phyloP scores from a whole-genome alignment of 2,888 invertebrate genomes.

The Leptopilina myrica region DNA sequence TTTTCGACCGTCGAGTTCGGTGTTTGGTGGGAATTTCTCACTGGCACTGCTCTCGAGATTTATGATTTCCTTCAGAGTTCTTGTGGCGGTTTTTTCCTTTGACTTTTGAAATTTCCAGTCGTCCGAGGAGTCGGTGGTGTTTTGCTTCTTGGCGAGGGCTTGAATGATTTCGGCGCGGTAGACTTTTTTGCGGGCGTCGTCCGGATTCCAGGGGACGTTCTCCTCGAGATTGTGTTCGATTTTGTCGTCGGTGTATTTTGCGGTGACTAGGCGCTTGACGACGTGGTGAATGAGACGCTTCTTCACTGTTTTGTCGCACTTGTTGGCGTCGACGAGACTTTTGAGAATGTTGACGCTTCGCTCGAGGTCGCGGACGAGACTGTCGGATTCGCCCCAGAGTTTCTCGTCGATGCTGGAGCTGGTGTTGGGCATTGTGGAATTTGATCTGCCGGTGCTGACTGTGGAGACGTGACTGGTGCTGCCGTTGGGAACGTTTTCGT shows the following conservation, averaged over 20 bases:
- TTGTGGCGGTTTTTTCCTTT: slow-evolving; percentile 57
- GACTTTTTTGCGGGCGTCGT: slow-evolving; percentile 71
- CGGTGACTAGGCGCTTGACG: slow-evolving; percentile 80
- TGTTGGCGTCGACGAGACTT: slow-evolving; percentile 80
- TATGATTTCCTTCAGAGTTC: slow-evolving; percentile 61
- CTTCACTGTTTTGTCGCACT: slow-evolving; percentile 80
- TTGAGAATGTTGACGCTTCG: slow-evolving; percentile 81
- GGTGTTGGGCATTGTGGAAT: slow-evolving; percentile 74
- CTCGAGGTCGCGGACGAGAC: slow-evolving; percentile 81
- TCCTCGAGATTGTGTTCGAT: slow-evolving; percentile 72
- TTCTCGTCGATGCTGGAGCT: slow-evolving; percentile 73
- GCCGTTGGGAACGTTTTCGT: slow-evolving; percentile 77
- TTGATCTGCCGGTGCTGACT: slow-evolving; percentile 69
- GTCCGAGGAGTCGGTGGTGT: slow-evolving; percentile 70
- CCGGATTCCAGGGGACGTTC: slow-evolving; percentile 76
- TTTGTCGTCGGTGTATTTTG: slow-evolving; percentile 80
- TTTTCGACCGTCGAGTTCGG: slow-evolving; percentile 72
- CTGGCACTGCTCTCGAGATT: slow-evolving; percentile 68
- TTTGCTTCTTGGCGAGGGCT: slow-evolving; percentile 69
- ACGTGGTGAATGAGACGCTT: slow-evolving; percentile 82
- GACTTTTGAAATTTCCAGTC: slow-evolving; percentile 69
- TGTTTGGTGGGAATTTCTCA: slow-evolving; percentile 70
- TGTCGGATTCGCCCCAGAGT: slow-evolving; percentile 74
- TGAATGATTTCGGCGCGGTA: slow-evolving; percentile 71
- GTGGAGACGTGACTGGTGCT: slow-evolving; percentile 69